A percentile compares a stretch with the other conserved stretches of the same genome.
Evolutionary conservation across 2,113 vertebrate genomes (phyloP).

Genomic region (Lamprotornis superbus): DNA sequence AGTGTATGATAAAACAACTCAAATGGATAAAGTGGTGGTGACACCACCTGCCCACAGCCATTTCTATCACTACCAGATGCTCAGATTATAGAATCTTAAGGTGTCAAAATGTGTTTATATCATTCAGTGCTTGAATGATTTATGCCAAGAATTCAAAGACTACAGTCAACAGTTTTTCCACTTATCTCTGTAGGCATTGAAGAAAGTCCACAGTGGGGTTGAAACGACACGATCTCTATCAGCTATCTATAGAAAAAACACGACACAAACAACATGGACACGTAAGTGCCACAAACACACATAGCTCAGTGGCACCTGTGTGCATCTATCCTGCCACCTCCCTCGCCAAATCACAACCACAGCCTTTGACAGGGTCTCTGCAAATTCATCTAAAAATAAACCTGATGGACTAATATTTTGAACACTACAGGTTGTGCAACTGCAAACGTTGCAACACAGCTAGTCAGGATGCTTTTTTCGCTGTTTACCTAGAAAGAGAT

Average conservation of each 20-base stretch:
- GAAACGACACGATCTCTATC: not conserved
- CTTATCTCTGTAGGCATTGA: not conserved
- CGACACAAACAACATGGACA: rapidly evolving
- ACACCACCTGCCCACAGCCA: not conserved
- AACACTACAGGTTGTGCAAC: not conserved
- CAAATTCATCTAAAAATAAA: not conserved
- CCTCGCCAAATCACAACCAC: not conserved
- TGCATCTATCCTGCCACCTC: no score
- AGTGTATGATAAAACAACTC: not conserved
- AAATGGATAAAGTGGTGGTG: not conserved
- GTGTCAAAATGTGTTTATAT: not conserved
- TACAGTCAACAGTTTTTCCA: not conserved
- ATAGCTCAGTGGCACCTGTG: not conserved
- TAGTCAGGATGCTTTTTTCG: not conserved
- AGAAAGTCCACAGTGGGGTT: not conserved
- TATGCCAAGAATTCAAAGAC: not conserved
- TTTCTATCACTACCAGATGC: not conserved
- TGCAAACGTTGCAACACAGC: not conserved
- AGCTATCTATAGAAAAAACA: not conserved
- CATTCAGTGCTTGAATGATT: not conserved
- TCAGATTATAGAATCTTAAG: not conserved
- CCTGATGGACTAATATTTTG: not conserved
- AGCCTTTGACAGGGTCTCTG: not conserved
- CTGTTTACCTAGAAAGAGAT: not conserved
- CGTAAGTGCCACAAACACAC: not conserved